Conservation (phyloP, 1,140 invertebrate species). For the Pseudomyrmex sp. region DNA sequence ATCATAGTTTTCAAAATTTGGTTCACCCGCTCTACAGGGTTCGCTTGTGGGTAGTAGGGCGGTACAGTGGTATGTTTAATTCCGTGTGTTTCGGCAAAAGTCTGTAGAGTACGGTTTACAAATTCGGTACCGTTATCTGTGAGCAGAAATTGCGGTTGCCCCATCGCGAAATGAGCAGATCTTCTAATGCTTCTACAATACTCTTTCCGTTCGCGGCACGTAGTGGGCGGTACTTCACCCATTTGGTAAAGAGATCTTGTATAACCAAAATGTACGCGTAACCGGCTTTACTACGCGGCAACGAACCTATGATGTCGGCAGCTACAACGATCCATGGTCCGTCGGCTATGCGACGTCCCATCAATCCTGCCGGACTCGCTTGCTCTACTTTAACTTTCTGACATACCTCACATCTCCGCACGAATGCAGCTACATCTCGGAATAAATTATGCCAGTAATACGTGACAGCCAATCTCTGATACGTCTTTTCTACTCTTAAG, state of each 20-base stretch:
- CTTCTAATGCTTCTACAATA: not conserved
- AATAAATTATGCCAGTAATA: not conserved
- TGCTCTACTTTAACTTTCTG: not conserved
- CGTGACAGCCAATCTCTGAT: not conserved
- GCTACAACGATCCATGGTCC: not conserved
- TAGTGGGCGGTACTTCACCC: not conserved
- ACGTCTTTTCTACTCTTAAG: not conserved
- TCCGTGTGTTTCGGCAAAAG: not conserved
- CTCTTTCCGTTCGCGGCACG: not conserved
- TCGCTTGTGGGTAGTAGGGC: not conserved
- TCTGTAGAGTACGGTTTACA: accelerated
- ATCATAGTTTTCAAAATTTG: not conserved
- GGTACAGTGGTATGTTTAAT: not conserved
- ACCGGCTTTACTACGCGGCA: not conserved
- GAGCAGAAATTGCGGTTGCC: not conserved
- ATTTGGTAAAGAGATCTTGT: not conserved
- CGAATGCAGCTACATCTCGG: not conserved
- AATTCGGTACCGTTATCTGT: slow-evolving; percentile 1
- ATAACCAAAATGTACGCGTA: not conserved
- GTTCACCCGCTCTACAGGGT: not conserved
- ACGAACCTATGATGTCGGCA: not conserved
- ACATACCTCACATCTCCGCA: not conserved
- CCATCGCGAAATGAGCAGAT: not conserved
- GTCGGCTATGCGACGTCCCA: not conserved
- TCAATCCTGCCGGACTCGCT: not conserved